A percentile compares a stretch with the other conserved stretches of the same genome.
Evolutionary conservation across 2,113 vertebrate genomes (phyloP).

Genomic region (Cyphomyrus discorhynchus): DNA sequence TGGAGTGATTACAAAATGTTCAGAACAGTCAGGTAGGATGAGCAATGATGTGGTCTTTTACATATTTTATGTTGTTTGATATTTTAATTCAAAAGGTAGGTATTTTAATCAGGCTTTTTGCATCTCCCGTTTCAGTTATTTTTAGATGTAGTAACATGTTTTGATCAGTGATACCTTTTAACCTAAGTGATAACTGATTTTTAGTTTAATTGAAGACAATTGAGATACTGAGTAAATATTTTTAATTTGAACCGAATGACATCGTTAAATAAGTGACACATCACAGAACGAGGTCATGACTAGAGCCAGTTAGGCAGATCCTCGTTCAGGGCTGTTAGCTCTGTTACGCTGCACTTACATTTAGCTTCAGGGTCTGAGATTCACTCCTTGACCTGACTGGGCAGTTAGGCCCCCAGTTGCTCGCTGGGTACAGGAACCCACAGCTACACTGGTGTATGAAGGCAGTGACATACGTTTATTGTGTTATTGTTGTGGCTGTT

Average conservation of each 20-base stretch:
- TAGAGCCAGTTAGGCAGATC: neutral
- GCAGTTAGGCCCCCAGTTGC: neutral
- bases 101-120: neutral
- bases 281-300: neutral
- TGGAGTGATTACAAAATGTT: neutral
- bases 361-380: neutral
- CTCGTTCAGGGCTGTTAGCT: neutral
- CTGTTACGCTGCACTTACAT: neutral
- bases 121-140: neutral
- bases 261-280: neutral
- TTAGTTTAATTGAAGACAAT: neutral
- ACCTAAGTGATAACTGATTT: neutral
- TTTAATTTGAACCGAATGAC: neutral
- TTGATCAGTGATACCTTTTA: neutral
- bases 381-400: neutral
- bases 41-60: neutral
- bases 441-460: neutral
- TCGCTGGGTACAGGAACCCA: neutral
- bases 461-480: neutral
- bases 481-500: neutral
- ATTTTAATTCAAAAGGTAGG: neutral
- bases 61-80: neutral
- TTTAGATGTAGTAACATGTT: neutral
- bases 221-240: neutral
- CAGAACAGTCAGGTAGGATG: neutral